Conservation (phyloP, 2,888 invertebrate species). For the Spodoptera picta region DNA sequence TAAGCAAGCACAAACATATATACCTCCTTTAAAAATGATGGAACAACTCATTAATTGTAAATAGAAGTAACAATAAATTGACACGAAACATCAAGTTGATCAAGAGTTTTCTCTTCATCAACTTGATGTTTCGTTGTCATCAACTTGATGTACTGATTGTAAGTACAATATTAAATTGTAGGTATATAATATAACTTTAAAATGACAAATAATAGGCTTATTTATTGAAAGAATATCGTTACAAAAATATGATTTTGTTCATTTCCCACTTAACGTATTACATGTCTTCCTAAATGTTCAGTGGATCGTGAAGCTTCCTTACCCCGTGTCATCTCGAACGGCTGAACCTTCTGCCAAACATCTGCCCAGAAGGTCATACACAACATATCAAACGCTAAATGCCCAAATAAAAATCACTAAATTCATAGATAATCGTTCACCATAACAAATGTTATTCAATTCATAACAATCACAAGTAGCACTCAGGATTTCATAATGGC, state of each 20-base stretch:
- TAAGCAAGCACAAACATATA: too few relatives aligned
- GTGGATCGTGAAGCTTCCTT: constrained; percentile 15
- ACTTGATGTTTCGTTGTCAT: too few relatives aligned
- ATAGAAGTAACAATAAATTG: too few relatives aligned
- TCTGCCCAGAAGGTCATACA: constrained; percentile 56
- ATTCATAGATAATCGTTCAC: constrained; percentile 74
- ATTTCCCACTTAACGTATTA: constrained; percentile 21
- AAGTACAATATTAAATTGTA: too few relatives aligned
- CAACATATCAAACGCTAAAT: constrained; percentile 59
- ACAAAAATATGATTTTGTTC: constrained; percentile 22
- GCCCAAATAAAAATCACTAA: constrained; percentile 63
- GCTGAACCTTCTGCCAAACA: constrained; percentile 48
- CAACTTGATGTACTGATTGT: too few relatives aligned
- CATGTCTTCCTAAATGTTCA: constrained; percentile 27
- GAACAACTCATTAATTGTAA: too few relatives aligned
- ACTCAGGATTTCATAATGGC: constrained; percentile 64
- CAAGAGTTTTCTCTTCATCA: too few relatives aligned
- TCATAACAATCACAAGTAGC: constrained; percentile 75
- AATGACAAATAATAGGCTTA: too few relatives aligned
- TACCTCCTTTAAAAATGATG: too few relatives aligned
- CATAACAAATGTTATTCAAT: constrained; percentile 77
- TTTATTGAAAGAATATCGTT: not conserved
- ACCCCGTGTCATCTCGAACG: constrained; percentile 41
- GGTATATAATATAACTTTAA: too few relatives aligned
- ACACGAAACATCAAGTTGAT: too few relatives aligned